Evolutionary conservation across 2,888 invertebrate species (phyloP), one percentile per base, ranked within the genome.

Genomic region (Tethea ocularis): DNA sequence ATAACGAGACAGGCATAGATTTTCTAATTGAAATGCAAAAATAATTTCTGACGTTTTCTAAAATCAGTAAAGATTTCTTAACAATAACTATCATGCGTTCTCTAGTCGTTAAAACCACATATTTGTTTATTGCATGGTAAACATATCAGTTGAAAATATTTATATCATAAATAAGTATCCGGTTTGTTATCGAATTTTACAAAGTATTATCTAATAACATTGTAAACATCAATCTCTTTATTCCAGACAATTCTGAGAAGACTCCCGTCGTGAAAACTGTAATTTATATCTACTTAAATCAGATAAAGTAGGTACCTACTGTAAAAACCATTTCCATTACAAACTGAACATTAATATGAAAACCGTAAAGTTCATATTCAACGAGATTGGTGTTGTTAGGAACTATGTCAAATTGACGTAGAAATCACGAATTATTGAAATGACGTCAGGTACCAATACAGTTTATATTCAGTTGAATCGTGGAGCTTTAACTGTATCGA

Each of bases 401-500:
- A 53, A 64, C 68, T 71, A 64, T 76, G 68, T 75, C 68, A 70
- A 72, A 75, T 69, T 62, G 64, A 74, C 64, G 69, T 66, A 61
- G 68, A 74, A 75, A 83, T 85, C 86, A 84, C 82, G 83, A 87
- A 77, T 82, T 84, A 80, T 83, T 80, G 76, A 82, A 86, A 82
- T 83, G 75, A 78, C 78, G 73, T 72, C 79, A 71, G 38, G 72
- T 71, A 64, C 62, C 70, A 80, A 83, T 78, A 79, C 79, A 78
- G 76, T 79, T 81, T 74, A 73, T n/a, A 82, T 82, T 82, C 71
- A 74, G 76, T 67, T 66, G 74, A 84, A 74, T 84, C 84, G 84
- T 83, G 84, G 68, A 72, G 68, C 57, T 68, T 68, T 86, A 86
- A 87, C 84, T 84, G 87, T 86, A 84, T 60, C 68, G 73, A 81